Conservation (phyloP, 2,888 invertebrate genomes). For the Cephus rjabovi region DNA sequence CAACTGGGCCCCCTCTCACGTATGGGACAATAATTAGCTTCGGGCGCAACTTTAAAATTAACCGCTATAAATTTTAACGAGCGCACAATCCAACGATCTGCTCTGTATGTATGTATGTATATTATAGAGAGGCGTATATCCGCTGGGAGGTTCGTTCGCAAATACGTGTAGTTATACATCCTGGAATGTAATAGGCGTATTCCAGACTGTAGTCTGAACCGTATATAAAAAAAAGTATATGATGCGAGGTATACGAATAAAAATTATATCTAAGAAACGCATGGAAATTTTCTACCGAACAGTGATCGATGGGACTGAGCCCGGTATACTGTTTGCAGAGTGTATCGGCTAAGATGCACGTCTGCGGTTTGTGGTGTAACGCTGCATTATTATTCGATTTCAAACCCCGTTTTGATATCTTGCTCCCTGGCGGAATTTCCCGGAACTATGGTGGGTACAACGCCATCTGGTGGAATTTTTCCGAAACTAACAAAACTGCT, state of each 20-base stretch:
- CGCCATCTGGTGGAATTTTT: no score
- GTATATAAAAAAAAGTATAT: background rate
- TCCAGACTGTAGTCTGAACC: background rate
- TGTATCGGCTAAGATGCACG: no score
- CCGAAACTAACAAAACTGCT: no score
- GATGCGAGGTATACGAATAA: background rate
- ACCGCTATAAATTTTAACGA: conserved; percentile 37
- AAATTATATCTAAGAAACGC: no score
- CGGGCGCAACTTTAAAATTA: conserved; percentile 39
- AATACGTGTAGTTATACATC: background rate
- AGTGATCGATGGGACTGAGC: no score
- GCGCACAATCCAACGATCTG: background rate
- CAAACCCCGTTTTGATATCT: no score
- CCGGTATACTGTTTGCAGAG: no score
- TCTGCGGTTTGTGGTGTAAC: no score
- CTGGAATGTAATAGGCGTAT: background rate
- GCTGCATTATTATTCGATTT: no score
- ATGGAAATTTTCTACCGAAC: no score
- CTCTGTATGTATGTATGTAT: background rate
- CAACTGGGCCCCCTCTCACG: conserved; percentile 17
- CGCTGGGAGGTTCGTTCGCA: background rate
- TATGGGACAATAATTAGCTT: conserved; percentile 38
- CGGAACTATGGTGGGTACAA: no score
- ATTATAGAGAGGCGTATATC: background rate
- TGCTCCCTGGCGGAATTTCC: no score